phyloP scores from a whole-genome alignment of 2,797 vertebrate species.

The Lophius americanus region DNA sequence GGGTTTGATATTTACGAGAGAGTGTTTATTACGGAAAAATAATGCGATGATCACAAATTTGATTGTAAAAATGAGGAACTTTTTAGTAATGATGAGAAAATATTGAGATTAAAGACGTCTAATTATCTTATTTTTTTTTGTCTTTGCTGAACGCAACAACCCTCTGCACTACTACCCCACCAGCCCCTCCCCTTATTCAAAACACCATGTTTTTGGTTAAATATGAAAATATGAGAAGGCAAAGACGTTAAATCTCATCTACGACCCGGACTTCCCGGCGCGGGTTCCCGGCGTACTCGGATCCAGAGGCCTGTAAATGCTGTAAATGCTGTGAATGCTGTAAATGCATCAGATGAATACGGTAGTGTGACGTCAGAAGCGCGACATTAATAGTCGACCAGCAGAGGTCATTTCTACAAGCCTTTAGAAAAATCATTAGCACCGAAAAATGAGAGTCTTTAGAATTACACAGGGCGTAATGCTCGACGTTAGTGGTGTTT shows the following conservation, averaged over 20 bases:
- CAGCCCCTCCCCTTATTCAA: too few relatives aligned
- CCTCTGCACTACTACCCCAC: too few relatives aligned
- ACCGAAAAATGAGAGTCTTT: constrained; percentile 37
- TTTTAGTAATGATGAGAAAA: too few relatives aligned
- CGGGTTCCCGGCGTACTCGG: neutral
- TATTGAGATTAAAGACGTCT: neutral
- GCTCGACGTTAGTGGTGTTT: constrained; percentile 11
- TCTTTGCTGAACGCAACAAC: too few relatives aligned
- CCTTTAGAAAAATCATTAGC: constrained; percentile 49
- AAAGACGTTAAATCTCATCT: neutral
- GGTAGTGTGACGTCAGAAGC: constrained; percentile 20
- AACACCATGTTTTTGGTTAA: neutral
- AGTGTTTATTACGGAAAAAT: too few relatives aligned
- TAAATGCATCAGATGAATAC: constrained; percentile 21
- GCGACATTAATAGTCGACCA: constrained; percentile 10
- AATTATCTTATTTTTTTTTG: neutral
- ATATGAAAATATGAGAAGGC: neutral
- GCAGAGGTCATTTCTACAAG: constrained; percentile 17
- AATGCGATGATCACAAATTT: too few relatives aligned
- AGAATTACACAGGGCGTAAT: constrained; percentile 16
- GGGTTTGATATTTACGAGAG: too few relatives aligned
- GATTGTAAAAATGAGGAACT: too few relatives aligned
- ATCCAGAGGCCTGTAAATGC: constrained; percentile 22
- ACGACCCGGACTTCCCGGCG: constrained; percentile 3
- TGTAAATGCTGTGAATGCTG: constrained; percentile 1